Evolutionary conservation across 2,797 vertebrate species (phyloP), one percentile per base, ranked within the genome.

Genomic region (Catamblyrhynchus diadema): DNA sequence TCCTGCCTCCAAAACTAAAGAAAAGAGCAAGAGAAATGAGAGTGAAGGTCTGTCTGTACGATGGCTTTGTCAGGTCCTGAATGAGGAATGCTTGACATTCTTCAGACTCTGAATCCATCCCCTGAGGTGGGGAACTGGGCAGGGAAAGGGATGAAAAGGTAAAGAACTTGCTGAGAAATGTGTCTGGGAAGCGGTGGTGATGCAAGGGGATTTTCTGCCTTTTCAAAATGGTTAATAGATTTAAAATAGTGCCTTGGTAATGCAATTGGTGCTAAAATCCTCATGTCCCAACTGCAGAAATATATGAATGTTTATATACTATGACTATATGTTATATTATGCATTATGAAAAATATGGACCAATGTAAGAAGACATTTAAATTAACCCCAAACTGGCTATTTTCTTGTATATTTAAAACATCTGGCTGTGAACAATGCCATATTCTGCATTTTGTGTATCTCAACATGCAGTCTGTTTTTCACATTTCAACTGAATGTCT

Each of bases 331-430:
- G 13, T 70, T 74, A 19, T 44, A 71, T 45, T 86, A 42, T 53
- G 28, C 71, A 82, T 74, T 74, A 84, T 61, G 54, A 88, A 73
- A 94, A 87, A 51, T 53, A 77, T 47, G 45, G 85, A 62, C 89
- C 75, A 41, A 22, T 83, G 44, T 33, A 81, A 77, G 69, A 79
- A 64, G 74, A 77, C 66, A 79, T 66, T 90, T 71, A 92, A 66
- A 64, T 95, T 83, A 72, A 73, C 53, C 48, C 47, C 69, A 65
- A 74, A 86, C 27, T 64, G 73, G 66, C 16, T 54, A 54, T 94
- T 93, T 95, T 81, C 41, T 65, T n/a, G 17, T 50, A 53, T 92
- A 67, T 90, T 91, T 93, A 88, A 94, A 96, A 94, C 81, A 90
- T 73, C 92, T 90, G 78, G 64, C 37, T 14, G 8, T 72, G 69